Evolutionary conservation across 2,888 invertebrate species (phyloP), one percentile per base, ranked within the genome.

Genomic region (Bursaphelenchus okinawaensis): DNA sequence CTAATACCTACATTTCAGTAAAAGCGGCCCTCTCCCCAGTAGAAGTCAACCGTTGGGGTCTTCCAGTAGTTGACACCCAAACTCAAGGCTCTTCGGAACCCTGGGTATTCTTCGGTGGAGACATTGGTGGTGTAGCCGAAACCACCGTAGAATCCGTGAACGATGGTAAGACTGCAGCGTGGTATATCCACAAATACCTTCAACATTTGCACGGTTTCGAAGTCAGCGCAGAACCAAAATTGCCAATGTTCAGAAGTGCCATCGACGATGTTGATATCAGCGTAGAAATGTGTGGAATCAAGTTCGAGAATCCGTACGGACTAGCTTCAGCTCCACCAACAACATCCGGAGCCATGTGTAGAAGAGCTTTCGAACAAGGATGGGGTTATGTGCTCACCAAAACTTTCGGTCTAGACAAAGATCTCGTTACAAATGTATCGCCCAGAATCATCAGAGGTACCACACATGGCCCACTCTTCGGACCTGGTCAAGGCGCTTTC

Each of bases 341-440:
- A 7, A 98, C 96, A 1, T 89, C 90, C 65, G 88, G 91, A 3
- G 66, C 75, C 20, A 98, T 98, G 95, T 93, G 96, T 56, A 86
- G 96, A 4, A 86, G 96, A 69, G 90, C 91, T 19, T 98, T 96
- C 83, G 89, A 93, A 83, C 91, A 92, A 74, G 96, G 96, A 0
- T 98, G 98, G 98, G 91, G 90, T 0, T 98, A 92, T 83, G 91
- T 89, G n/a, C 90, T 98, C 1, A 98, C 96, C 0, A 98, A 98
- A 86, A 98, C 96, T 0, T 98, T 92, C 83, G 88, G 90, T 3
- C 86, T 98, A 19, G 91, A 94, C 83, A 96, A 98, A 87, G 93
- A 96, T 83, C 83, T 91, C 66, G 93, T 96, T 6, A 94, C 93
- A 0, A 98, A 98, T 84, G 91, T 98, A 0, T 95, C 95, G 0